phyloP scores from a whole-genome alignment of 1,140 invertebrate genomes.

The Meloidogyne exigua region DNA sequence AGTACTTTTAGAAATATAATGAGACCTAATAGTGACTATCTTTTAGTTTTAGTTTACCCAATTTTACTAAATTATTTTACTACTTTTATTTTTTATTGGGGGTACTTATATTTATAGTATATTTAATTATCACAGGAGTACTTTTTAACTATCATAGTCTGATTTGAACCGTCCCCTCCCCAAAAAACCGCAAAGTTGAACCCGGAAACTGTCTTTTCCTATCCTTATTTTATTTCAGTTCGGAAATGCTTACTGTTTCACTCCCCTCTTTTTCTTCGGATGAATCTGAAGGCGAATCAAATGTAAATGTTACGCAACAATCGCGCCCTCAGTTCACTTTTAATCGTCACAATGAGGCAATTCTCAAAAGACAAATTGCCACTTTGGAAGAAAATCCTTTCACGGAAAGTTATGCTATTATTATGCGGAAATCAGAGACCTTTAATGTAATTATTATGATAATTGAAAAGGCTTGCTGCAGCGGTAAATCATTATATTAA shows the following conservation, averaged over 20 bases:
- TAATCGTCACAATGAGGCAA: background rate
- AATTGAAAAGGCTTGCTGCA: background rate
- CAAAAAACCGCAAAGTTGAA: no score
- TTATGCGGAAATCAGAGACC: background rate
- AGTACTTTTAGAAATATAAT: no score
- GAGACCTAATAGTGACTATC: no score
- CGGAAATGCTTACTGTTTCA: background rate
- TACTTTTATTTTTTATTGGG: no score
- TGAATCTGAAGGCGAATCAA: background rate
- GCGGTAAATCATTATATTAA: background rate
- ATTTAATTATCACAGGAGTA: no score
- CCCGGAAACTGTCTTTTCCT: no score
- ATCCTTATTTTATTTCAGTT: no score
- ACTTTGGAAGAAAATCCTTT: background rate
- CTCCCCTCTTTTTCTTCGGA: background rate
- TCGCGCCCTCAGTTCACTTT: background rate
- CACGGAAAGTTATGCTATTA: background rate
- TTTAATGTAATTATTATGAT: background rate
- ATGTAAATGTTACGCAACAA: background rate
- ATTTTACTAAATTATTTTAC: no score
- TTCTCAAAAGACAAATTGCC: background rate
- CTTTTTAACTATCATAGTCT: no score
- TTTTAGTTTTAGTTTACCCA: no score
- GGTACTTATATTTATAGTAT: no score
- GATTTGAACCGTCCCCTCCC: no score